Evolutionary conservation across 1,140 invertebrate species (phyloP), one percentile per base, ranked within the genome.

Genomic region (Pissodes strobi): DNA sequence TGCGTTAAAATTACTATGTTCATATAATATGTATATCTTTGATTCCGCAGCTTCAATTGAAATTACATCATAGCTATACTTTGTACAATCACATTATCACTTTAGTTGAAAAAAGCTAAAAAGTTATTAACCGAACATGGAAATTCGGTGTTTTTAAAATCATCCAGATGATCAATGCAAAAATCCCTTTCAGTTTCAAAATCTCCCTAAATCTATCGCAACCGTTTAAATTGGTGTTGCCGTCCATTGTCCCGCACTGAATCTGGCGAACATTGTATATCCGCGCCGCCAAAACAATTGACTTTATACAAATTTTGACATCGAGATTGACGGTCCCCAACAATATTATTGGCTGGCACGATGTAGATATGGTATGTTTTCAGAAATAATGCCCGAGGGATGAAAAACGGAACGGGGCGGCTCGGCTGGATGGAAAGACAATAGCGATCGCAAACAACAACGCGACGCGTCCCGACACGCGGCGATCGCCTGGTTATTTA

Each of bases 271-370:
- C 41, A 38, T 53, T 53, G 51, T 39, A 38, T 22, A 5, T 2
- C 5, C 9, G 51, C 12, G 8, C 8, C n/a, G n/a, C n/a, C n/a
- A n/a, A 13, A 38, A 38, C 34, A 56, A 56, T 56, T 30, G 53
- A 56, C 53, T 56, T 56, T 43, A 41, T 41, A 56, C 37, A 56
- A 56, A 56, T 56, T 56, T 43, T 56, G 53, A 43, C 53, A 43
- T 22, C n/a, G 15, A 15, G 41, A 41, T 56, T 21, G 37, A 38
- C 37, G 37, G 4, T 12, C 21, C 53, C 27, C 1, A 25, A 38
- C 2, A n/a, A 18, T 53, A 48, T 59, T 22, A 34, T 57, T 41
- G 17, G 37, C 22, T 30, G 21, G 23, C 37, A 25, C 21, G 37
- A 43, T 57, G 39, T 41, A 57, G 53, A 57, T 57, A 57, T 17